phyloP scores from a whole-genome alignment of 2,888 invertebrate genomes.

The Heliconius aoede region DNA sequence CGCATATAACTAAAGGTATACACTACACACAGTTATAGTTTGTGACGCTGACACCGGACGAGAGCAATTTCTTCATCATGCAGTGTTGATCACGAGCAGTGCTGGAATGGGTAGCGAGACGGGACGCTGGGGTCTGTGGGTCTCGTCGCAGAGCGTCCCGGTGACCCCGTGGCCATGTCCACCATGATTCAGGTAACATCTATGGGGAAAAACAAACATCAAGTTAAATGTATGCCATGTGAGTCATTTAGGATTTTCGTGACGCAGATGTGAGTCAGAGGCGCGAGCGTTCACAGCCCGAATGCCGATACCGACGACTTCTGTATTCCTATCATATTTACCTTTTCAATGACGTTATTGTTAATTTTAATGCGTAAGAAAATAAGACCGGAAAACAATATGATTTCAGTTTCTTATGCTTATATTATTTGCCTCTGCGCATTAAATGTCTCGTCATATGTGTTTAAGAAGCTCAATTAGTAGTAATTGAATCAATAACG shows the following conservation, averaged over 20 bases:
- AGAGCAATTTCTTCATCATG: slow-evolving; percentile 73
- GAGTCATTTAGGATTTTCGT: slow-evolving; percentile 62
- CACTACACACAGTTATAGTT: slow-evolving; percentile 58
- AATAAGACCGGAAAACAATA: background rate
- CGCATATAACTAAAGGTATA: slow-evolving; percentile 50
- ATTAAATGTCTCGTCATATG: slow-evolving; percentile 50
- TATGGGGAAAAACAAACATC: slow-evolving; percentile 67
- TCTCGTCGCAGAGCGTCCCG: slow-evolving; percentile 42
- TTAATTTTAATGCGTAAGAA: slow-evolving; percentile 1
- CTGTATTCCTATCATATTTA: slow-evolving; percentile 32
- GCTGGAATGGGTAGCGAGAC: slow-evolving; percentile 68
- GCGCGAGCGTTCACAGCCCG: slow-evolving; percentile 59
- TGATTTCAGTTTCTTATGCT: background rate
- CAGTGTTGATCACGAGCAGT: slow-evolving; percentile 76
- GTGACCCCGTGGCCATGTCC: slow-evolving; percentile 45
- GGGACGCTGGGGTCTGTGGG: slow-evolving; percentile 53
- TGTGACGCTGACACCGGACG: slow-evolving; percentile 75
- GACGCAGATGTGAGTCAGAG: slow-evolving; percentile 71
- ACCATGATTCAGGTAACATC: slow-evolving; percentile 57
- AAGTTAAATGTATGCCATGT: slow-evolving; percentile 60
- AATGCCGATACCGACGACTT: slow-evolving; percentile 40
- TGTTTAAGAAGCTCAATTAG: slow-evolving; percentile 48
- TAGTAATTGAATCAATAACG: slow-evolving; percentile 51
- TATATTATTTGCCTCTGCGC: slow-evolving; percentile 27
- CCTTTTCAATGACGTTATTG: slow-evolving; percentile 9